Percentiles rank a stretch among this genome's conserved stretches.
Evolutionary conservation across 2,888 invertebrate genomes (phyloP).

Genomic region (Meiosimyza platycephala): DNA sequence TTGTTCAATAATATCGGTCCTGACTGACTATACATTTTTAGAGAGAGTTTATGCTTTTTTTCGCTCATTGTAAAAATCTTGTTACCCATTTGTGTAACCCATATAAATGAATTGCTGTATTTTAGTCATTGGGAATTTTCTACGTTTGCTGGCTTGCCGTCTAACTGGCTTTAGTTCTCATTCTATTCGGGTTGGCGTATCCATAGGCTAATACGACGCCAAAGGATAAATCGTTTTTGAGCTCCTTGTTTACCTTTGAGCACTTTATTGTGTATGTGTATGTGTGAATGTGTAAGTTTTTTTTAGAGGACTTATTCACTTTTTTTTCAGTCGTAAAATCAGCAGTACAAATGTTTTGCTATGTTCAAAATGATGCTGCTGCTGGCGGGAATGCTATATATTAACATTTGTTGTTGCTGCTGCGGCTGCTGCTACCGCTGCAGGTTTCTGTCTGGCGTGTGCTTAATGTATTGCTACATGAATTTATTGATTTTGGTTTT

Average conservation of each 20-base stretch:
- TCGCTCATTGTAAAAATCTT: slow-evolving; percentile 1
- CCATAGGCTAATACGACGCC: background rate
- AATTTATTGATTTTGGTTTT: slow-evolving; percentile 29
- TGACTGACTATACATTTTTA: background rate
- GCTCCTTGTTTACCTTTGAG: slow-evolving; percentile 30
- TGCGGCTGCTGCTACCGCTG: slow-evolving; percentile 1
- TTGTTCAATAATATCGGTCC: too few species aligned
- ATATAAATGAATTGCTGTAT: slow-evolving; percentile 27
- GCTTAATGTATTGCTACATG: slow-evolving; percentile 32
- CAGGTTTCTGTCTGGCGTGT: slow-evolving; percentile 14
- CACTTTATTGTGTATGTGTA: background rate
- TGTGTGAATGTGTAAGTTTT: background rate
- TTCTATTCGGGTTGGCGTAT: background rate
- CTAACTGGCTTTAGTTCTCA: background rate
- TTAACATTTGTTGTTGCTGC: background rate
- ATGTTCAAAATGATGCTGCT: slow-evolving; percentile 45
- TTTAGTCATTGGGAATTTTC: slow-evolving; percentile 17
- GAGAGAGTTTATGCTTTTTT: background rate
- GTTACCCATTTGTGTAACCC: slow-evolving; percentile 3
- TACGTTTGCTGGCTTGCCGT: background rate
- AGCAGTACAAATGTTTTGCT: too few species aligned
- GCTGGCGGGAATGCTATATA: slow-evolving; percentile 38
- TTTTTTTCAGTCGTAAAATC: background rate
- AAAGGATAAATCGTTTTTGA: slow-evolving; percentile 33
- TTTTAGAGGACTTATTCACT: background rate